Percentiles rank a stretch among this genome's conserved stretches.
Conservation (phyloP, 2,888 invertebrate genomes). For the Pasiphila rectangulata region DNA sequence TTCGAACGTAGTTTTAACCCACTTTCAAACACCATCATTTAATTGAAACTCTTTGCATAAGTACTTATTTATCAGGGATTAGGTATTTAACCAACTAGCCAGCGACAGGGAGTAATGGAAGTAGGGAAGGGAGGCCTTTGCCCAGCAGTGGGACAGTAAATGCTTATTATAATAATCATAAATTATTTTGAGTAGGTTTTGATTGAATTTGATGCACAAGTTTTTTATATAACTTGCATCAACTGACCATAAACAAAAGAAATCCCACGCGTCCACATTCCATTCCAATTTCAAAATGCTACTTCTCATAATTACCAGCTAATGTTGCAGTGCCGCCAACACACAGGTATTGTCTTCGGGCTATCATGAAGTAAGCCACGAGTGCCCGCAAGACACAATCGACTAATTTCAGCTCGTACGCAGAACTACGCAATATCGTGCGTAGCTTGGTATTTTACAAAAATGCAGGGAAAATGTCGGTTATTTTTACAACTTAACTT, state of each 20-base stretch:
- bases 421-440: constrained; percentile 22
- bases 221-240: no score
- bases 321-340: constrained; percentile 26
- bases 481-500: background rate
- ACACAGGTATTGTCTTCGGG: constrained; percentile 34
- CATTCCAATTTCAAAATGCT: constrained; percentile 22
- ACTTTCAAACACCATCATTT: no score
- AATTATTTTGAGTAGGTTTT: background rate
- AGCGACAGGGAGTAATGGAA: background rate
- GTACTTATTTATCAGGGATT: no score
- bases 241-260: constrained; percentile 1
- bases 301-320: constrained; percentile 22
- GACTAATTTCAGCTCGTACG: constrained; percentile 20
- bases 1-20: no score
- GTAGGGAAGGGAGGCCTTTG: background rate
- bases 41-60: no score
- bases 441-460: constrained; percentile 3
- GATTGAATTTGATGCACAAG: no score
- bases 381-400: constrained; percentile 28
- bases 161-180: background rate
- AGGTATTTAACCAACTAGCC: no score
- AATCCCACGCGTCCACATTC: constrained; percentile 13
- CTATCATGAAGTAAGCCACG: constrained; percentile 38
- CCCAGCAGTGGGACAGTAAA: background rate
- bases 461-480: background rate